Percentiles rank a stretch among this genome's conserved stretches.
Evolutionary conservation across 2,797 vertebrate species (phyloP).

Genomic region (Paguma larvata): DNA sequence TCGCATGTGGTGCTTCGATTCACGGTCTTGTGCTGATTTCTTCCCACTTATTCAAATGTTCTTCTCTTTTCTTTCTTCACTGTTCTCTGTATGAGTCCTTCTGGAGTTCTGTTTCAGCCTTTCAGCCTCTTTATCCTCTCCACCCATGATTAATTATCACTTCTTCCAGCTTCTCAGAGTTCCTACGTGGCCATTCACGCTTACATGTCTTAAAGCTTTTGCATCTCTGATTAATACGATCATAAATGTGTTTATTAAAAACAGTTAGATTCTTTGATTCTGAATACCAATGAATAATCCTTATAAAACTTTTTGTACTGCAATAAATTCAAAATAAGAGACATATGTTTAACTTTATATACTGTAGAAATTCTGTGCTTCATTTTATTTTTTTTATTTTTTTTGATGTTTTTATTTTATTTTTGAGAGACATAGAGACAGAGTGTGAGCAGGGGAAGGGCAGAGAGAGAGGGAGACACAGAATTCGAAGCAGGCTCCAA

Average conservation of each 20-base stretch:
- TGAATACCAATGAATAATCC: slow-evolving; percentile 36
- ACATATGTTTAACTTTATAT: slow-evolving; percentile 47
- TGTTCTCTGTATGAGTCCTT: background rate
- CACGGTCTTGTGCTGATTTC: background rate
- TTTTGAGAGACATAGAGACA: too few species aligned
- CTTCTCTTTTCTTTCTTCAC: background rate
- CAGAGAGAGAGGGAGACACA: too few species aligned
- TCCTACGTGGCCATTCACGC: background rate
- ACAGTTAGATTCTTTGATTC: slow-evolving; percentile 22
- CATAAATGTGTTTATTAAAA: background rate
- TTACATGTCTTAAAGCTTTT: slow-evolving; percentile 43
- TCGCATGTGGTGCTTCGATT: fast-evolving
- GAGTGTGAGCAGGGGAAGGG: too few species aligned
- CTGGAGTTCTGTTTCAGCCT: background rate
- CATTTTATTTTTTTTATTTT: background rate
- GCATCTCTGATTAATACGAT: slow-evolving; percentile 6
- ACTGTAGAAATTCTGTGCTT: background rate
- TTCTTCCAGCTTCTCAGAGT: slow-evolving; percentile 4
- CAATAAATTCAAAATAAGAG: slow-evolving; percentile 14
- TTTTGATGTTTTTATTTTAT: too few species aligned
- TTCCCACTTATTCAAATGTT: background rate
- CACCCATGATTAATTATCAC: background rate
- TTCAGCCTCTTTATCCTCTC: background rate
- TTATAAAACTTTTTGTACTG: background rate
- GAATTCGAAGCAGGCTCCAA: too few species aligned